These are phyloP conservation scores for Pteria penguin DNA, from an alignment of 2,888 invertebrate genomes.

Conservation along the genomic window DNA sequence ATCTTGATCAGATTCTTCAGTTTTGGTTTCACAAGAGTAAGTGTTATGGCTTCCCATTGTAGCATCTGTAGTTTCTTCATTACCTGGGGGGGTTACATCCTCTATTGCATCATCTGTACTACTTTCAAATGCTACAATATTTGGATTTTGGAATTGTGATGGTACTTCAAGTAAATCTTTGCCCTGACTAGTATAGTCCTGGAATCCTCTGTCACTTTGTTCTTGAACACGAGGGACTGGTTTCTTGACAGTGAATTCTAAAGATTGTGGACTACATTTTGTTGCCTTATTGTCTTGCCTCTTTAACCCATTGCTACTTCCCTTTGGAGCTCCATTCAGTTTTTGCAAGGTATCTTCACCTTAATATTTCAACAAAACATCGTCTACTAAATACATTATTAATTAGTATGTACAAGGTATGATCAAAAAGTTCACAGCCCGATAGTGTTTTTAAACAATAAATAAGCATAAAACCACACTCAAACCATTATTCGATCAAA, in stretches of 20 bases:
- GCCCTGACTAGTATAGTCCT: conserved; percentile 14
- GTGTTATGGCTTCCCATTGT: not conserved
- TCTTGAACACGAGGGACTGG: conserved; percentile 51
- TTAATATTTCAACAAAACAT: no score
- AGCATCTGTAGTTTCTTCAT: conserved; percentile 13
- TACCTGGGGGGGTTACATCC: conserved; percentile 7
- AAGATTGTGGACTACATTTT: conserved; percentile 59
- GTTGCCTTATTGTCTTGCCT: conserved; percentile 60
- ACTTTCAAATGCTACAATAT: conserved; percentile 4
- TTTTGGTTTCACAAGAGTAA: not conserved
- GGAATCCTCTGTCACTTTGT: conserved; percentile 15
- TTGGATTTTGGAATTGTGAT: conserved; percentile 35
- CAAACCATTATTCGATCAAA: no score
- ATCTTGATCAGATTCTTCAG: not conserved
- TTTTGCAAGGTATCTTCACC: not conserved
- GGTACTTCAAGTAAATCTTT: conserved; percentile 40
- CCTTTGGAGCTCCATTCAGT: conserved; percentile 36
- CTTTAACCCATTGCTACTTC: conserved; percentile 52
- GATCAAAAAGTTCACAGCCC: not conserved
- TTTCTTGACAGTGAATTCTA: conserved; percentile 59
- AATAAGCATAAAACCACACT: no score
- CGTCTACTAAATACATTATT: no score
- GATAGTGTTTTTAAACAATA: not conserved
- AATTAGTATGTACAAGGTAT: no score
- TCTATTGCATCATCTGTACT: not conserved